Evolutionary conservation across 2,797 vertebrate species (phyloP), one percentile per base, ranked within the genome.

Genomic region (Diplodus puntazzo): DNA sequence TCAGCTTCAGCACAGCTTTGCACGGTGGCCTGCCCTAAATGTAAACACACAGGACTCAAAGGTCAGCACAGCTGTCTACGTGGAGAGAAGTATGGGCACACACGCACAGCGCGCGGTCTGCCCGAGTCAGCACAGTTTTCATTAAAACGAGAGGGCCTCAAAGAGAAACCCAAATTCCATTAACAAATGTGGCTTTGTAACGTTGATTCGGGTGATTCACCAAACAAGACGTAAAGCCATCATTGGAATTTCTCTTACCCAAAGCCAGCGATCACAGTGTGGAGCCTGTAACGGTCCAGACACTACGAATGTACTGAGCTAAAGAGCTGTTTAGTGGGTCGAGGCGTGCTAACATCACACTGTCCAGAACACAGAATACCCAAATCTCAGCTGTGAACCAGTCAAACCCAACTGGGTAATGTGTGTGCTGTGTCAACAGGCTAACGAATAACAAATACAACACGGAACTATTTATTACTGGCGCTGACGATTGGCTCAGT

Each of bases 21-120:
- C 7, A 53, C 0, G 21, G 20, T 1, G 53, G 27, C 68, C 64
- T 21, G 73, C 82, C 79, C 81, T 68, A 0, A 74, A 55, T 46
- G 85, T 79, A 59, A 84, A 84, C 79, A 79, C n/a, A 34, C 39
- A 20, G 3, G 2, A 16, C 11, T 48, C 60, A 79, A 53, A 79
- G 58, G 69, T 84, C 48, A 23, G 0, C 2, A 1, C 16, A n/a
- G 11, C 13, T 60, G 76, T 4, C 58, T 6, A 72, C 76, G 76
- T 83, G 81, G 81, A 82, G 20, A 52, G 6, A 21, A 16, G 17
- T 11, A 0, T 5, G 21, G 14, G 3, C 3, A 8, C 18, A 49
- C 17, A 14, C 9, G 5, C 20, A 5, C 5, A 25, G 11, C 11
- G 6, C 16, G 2, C 21, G 0, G 50, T 13, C 43, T 14, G 8